Percentiles rank a stretch among this genome's conserved stretches.
Evolutionary conservation across 1,140 invertebrate species (phyloP).

Genomic region (Ganaspis sp.): DNA sequence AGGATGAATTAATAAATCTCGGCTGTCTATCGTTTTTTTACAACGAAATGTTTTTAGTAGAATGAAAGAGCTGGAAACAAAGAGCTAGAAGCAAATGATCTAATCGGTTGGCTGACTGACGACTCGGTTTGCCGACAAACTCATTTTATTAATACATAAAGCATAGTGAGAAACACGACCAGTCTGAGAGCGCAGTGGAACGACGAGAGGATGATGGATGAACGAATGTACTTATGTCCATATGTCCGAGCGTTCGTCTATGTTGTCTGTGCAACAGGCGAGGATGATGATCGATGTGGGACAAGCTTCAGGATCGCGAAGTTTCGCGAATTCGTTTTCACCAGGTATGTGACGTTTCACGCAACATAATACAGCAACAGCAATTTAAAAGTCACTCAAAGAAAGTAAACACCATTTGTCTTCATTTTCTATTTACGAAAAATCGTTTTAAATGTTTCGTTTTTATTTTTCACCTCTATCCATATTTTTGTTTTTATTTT

Average conservation of each 20-base stretch:
- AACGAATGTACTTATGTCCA: slow-evolving; percentile 52
- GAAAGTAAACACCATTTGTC: not conserved
- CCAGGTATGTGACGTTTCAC: not conserved
- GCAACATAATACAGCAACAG: not conserved
- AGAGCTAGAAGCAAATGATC: slow-evolving; percentile 39
- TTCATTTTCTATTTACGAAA: not conserved
- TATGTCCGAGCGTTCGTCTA: slow-evolving; percentile 51
- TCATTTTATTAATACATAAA: slow-evolving; percentile 58
- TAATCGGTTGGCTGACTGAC: slow-evolving; percentile 57
- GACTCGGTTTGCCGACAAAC: slow-evolving; percentile 36
- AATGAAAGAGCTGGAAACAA: slow-evolving; percentile 40
- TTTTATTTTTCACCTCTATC: too few relatives aligned
- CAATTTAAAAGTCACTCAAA: not conserved
- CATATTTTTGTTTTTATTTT: too few relatives aligned
- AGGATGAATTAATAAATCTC: not conserved
- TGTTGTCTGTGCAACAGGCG: slow-evolving; percentile 67
- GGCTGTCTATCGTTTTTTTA: not conserved
- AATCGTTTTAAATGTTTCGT: too few relatives aligned
- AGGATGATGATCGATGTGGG: slow-evolving; percentile 72
- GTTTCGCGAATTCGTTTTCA: slow-evolving; percentile 66
- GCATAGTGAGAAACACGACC: slow-evolving; percentile 56
- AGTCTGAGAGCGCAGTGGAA: slow-evolving; percentile 56
- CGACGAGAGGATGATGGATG: slow-evolving; percentile 71
- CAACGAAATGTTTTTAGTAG: slow-evolving; percentile 2
- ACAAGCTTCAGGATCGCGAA: slow-evolving; percentile 62